Evolutionary conservation across 53 echinoderm and acorn worm genomes (phyloP).

Genomic region (Actinopyga echinites): DNA sequence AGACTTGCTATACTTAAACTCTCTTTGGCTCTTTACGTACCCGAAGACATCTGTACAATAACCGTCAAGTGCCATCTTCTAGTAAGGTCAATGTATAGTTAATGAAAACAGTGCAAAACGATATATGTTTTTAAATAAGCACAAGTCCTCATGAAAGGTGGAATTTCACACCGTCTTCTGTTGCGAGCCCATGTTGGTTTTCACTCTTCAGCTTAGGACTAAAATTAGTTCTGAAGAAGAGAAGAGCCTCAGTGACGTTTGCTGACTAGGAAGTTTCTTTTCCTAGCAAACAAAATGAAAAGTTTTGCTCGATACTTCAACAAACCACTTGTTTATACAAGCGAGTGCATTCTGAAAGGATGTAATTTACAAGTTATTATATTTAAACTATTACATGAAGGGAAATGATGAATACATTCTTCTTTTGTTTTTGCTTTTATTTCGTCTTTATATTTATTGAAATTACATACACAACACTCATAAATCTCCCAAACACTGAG

Average conservation of each 20-base stretch:
- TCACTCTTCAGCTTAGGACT: not conserved
- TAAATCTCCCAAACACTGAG: no score
- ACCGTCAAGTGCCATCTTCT: conserved; percentile 4
- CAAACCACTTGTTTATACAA: no score
- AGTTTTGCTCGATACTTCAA: not conserved
- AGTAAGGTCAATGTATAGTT: conserved; percentile 31
- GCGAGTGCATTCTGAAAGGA: no score
- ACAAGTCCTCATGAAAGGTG: not conserved
- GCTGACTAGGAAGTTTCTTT: not conserved
- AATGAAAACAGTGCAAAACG: not conserved
- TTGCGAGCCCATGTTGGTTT: not conserved
- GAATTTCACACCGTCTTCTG: conserved; percentile 8
- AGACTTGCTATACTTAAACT: no score
- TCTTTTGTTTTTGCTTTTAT: no score
- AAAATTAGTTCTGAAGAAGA: not conserved
- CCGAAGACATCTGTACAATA: not conserved
- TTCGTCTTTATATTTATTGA: no score
- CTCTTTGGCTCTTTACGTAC: no score
- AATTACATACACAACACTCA: no score
- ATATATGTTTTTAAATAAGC: conserved; percentile 5
- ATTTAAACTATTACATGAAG: no score
- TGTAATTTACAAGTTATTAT: no score
- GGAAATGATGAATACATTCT: no score
- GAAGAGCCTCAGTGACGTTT: not conserved
- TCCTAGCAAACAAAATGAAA: not conserved